Conservation (phyloP, 1,140 invertebrate genomes). For the Ceratina japonica region DNA sequence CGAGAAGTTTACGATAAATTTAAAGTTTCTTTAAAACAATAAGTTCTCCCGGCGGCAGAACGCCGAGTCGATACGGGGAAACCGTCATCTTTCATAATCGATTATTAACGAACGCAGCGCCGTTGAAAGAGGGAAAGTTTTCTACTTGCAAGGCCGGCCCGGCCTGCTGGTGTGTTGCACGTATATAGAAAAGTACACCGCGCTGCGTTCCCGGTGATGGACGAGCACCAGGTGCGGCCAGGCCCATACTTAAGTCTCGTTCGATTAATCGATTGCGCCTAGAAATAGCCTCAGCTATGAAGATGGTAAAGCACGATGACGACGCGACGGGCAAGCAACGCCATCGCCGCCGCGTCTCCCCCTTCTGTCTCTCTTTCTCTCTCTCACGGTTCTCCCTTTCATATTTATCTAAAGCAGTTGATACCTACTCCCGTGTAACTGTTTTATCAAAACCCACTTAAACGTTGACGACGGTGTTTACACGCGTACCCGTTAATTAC, state of each 20-base stretch:
- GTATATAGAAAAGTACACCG: slow-evolving; percentile 51
- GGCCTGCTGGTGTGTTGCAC: slow-evolving; percentile 32
- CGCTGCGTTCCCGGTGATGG: slow-evolving; percentile 56
- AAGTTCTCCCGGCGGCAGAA: slow-evolving; percentile 56
- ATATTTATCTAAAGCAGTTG: slow-evolving; percentile 42
- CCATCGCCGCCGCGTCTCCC: slow-evolving; percentile 27
- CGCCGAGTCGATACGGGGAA: slow-evolving; percentile 66
- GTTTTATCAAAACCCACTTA: slow-evolving; percentile 13
- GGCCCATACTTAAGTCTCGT: slow-evolving; percentile 62
- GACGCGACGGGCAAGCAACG: slow-evolving; percentile 13
- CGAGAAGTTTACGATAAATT: slow-evolving; percentile 71
- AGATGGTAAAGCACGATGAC: slow-evolving; percentile 49
- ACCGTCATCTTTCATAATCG: slow-evolving; percentile 74
- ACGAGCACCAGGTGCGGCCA: slow-evolving; percentile 67
- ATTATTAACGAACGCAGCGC: slow-evolving; percentile 73
- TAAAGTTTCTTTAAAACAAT: slow-evolving; percentile 72
- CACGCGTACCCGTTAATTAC: neutral
- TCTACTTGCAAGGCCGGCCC: slow-evolving; percentile 54
- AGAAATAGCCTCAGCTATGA: slow-evolving; percentile 50
- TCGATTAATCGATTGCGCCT: slow-evolving; percentile 66
- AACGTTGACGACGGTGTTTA: neutral
- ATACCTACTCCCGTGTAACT: neutral
- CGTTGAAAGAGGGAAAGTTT: slow-evolving; percentile 67
- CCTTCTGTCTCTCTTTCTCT: too few species aligned
- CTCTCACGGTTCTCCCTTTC: slow-evolving; percentile 5